These are phyloP conservation scores for Tetramorium parvispinum DNA, from an alignment of 1,140 invertebrate species.

Conservation along the genomic window DNA sequence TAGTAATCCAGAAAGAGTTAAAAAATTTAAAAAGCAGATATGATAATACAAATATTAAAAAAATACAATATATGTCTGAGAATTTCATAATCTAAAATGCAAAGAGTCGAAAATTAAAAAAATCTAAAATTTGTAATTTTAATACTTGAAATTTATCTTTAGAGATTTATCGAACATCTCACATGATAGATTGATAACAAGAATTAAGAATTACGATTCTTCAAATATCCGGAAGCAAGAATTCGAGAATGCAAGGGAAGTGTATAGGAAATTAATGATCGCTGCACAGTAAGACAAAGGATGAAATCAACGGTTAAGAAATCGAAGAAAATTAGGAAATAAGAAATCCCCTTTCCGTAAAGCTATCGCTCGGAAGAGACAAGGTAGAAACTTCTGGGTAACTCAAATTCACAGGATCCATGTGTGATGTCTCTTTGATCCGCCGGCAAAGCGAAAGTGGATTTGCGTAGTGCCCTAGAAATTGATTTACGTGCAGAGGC, in stretches of 20 bases:
- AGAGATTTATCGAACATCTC: neutral
- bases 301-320: neutral
- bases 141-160: neutral
- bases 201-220: neutral
- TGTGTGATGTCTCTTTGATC: slow-evolving; percentile 47
- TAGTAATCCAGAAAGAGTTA: neutral
- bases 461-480: slow-evolving; percentile 51
- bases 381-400: neutral
- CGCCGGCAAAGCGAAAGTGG: slow-evolving; percentile 31
- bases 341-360: neutral
- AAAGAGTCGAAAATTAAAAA: neutral
- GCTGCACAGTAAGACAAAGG: neutral
- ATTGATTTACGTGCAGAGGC: slow-evolving; percentile 40
- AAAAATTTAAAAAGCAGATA: neutral
- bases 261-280: neutral
- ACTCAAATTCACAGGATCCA: neutral
- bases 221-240: neutral
- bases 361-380: neutral
- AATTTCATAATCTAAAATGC: too few relatives aligned
- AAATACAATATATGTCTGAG: too few relatives aligned
- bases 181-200: neutral
- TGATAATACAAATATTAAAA: neutral
- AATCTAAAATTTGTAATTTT: neutral
- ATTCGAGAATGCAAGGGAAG: neutral
- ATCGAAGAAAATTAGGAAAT: neutral